A percentile compares a stretch with the other conserved stretches of the same genome.
These are phyloP conservation scores for Dendronephthya gigantea DNA, from an alignment of 64 coral and sea anemone genomes.

Conservation along the genomic window DNA sequence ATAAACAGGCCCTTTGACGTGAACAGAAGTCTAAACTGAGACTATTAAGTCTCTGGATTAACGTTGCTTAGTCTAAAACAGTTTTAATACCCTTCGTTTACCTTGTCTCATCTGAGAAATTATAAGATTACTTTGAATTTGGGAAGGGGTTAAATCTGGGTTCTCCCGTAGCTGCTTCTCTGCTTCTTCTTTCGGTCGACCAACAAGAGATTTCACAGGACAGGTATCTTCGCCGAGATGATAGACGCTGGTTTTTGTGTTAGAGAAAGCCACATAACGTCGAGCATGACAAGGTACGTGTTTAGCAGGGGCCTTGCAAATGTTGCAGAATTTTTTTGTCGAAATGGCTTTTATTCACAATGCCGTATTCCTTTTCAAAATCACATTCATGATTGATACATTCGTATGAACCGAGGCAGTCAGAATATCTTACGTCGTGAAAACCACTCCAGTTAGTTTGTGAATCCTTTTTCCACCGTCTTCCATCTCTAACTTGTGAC, in stretches of 20 bases:
- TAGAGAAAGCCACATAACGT: slow-evolving; percentile 19
- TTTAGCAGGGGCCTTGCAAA: background rate
- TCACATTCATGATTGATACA: slow-evolving; percentile 25
- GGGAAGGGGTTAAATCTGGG: background rate
- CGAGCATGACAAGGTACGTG: slow-evolving; percentile 21
- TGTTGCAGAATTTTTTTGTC: slow-evolving; percentile 17
- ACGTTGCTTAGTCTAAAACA: too few species aligned
- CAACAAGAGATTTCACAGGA: slow-evolving; percentile 20
- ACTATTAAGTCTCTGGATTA: too few species aligned
- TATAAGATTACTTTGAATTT: background rate
- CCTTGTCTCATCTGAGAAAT: too few species aligned
- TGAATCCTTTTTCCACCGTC: background rate
- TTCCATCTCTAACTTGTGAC: slow-evolving; percentile 7
- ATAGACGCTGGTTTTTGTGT: slow-evolving; percentile 12
- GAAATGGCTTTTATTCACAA: slow-evolving; percentile 25
- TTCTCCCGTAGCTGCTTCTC: background rate
- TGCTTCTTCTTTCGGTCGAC: slow-evolving; percentile 16
- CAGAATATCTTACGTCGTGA: slow-evolving; percentile 19
- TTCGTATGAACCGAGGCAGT: slow-evolving; percentile 34
- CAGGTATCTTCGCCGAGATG: slow-evolving; percentile 18
- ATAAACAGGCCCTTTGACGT: too few species aligned
- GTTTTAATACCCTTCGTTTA: too few species aligned
- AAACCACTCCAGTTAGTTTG: slow-evolving; percentile 5
- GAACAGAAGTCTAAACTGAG: too few species aligned
- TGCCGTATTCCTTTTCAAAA: slow-evolving; percentile 32